Evolutionary conservation across 2,888 invertebrate genomes (phyloP), one percentile per base, ranked within the genome.

Genomic region (Drosophila anomalipes): DNA sequence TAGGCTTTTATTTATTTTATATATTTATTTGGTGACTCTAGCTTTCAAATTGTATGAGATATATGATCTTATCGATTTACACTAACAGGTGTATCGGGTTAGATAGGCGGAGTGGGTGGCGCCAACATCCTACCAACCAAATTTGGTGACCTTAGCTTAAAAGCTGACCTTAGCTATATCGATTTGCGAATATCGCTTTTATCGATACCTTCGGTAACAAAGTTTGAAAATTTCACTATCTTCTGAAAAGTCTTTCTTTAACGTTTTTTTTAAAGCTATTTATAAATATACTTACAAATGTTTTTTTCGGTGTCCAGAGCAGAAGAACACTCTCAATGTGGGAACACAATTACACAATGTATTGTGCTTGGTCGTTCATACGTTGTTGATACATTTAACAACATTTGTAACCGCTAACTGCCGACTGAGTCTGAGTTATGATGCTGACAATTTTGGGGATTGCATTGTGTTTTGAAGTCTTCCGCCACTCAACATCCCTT

Each of bases 341-440:
- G 14, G 14, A 22, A 47, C 22, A 22, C 14, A 47, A 47, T 7
- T 7, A 22, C 47, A 16, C 7, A 47, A 47, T 33, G 30, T 26
- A 28, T 59, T 59, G 59, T 22, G 19, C 28, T 28, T 28, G 22
- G n/a, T 22, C 14, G 44, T 41, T 47, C 28, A 9, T 32, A 44
- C 35, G 60, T 62, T 51, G 54, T 70, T 72, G 60, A 71, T 76
- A 67, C 54, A 72, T 80, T 63, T 64, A 58, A 59, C 56, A 66
- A 58, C 77, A 79, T 77, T 81, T 77, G 81, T 77, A 70, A 64
- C 62, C 61, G 60, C 70, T 69, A 81, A 79, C 81, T 81, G 66
- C 33, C 49, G 56, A 69, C 65, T 72, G 77, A 63, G 65, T 64
- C 39, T 80, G 72, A 80, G 72, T 71, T 77, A 80, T 81, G 71